Base-by-base conservation (phyloP, 2,888 invertebrate species). In the Dione juno region DNA sequence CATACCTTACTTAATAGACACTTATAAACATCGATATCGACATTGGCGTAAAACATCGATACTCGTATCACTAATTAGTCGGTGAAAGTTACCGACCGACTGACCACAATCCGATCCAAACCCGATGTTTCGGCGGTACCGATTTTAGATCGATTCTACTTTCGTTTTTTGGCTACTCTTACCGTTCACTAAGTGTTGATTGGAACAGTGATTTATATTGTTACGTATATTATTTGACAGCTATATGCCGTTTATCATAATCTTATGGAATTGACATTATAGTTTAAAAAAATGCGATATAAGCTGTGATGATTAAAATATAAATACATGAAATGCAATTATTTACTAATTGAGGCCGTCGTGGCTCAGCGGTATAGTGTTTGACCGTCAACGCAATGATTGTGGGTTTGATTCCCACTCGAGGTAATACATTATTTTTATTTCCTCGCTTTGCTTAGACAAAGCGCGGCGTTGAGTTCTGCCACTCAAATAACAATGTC, bases 111-210 rank as follows among this genome's bases (percentile, higher is more conserved):
- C 82, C 82, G 79, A 82, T 79, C 78, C 79, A 81, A 76, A 79
- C 82, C 78, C 86, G 86, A 89, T 88, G 89, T 91, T 92, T 92
- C 87, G 89, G 89, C 82, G 82, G 80, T 84, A 86, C 81, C 85
- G 88, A 92, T 90, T 92, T 89, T 90, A 92, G 90, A 91, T 90
- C 88, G 88, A 92, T 88, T 88, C 89, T 88, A 93, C 92, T 93
- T 93, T 93, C 92, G 92, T 90, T 93, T 93, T 92, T 92, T 63
- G 90, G 88, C 89, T 90, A 88, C 90, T 90, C 90, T 90, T 89
- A 86, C 89, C 86, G 80, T 82, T 89, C 89, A 84, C 88, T 83
- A 73, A 77, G 79, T 82, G 79, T 79, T 76, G 76, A 79, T 80
- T 82, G 81, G 81, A 84, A 82, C 81, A 80, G 81, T 84, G 87